phyloP scores from a whole-genome alignment of 2,113 vertebrate species.

The Tapirus terrestris region DNA sequence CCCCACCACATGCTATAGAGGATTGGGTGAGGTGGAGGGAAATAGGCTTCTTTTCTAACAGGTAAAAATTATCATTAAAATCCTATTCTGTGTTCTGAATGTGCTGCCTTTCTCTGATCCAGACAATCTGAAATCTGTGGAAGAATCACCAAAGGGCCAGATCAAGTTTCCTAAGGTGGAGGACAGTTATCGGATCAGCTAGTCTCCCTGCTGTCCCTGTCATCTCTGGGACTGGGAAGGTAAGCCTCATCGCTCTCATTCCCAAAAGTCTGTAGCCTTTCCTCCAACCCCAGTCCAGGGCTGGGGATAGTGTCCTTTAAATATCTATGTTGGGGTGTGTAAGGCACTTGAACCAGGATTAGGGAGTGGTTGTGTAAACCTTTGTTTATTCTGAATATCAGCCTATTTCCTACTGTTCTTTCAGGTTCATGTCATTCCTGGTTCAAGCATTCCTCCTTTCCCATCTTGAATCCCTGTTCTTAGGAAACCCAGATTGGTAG shows the following conservation, averaged over 20 bases:
- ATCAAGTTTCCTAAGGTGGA: not conserved
- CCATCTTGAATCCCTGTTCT: not conserved
- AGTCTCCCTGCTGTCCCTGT: no score
- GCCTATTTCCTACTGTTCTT: not conserved
- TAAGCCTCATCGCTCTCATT: not conserved
- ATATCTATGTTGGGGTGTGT: not conserved
- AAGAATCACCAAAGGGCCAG: not conserved
- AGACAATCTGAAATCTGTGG: not conserved
- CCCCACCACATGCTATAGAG: not conserved
- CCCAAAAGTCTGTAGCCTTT: not conserved
- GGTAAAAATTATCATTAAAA: not conserved
- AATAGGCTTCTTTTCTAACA: not conserved
- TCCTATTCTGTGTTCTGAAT: not conserved
- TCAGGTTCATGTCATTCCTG: not conserved
- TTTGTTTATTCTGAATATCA: not conserved
- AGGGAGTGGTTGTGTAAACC: not conserved
- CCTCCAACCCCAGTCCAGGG: not conserved
- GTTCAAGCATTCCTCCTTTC: not conserved
- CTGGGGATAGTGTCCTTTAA: not conserved
- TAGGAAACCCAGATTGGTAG: not conserved
- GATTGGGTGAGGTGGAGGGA: not conserved
- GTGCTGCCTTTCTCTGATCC: not conserved
- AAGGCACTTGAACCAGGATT: not conserved
- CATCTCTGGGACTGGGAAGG: not conserved
- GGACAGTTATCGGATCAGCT: not conserved